Conservation (phyloP, 2,113 vertebrate species). For the Vidua chalybeata region DNA sequence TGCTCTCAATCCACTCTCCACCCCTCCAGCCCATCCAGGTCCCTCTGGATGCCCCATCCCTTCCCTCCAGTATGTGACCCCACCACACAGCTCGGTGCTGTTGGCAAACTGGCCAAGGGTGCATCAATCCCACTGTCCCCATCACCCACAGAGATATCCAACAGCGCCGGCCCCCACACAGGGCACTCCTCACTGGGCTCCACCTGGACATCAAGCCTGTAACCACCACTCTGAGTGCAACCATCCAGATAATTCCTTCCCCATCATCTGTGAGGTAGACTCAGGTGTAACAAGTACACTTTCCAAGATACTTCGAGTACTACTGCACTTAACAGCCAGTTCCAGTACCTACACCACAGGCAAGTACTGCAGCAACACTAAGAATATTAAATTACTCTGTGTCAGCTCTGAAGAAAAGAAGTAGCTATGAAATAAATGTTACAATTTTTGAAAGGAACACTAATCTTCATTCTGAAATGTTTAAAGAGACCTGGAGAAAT, state of each 20-base stretch:
- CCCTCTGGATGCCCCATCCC: background rate
- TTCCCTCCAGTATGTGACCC: background rate
- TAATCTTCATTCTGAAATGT: background rate
- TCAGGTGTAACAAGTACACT: background rate
- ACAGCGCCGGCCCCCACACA: accelerated
- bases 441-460: background rate
- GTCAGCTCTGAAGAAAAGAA: background rate
- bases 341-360: background rate
- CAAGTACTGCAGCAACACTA: background rate
- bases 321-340: background rate
- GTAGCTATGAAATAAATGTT: background rate
- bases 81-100: background rate
- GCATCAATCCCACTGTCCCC: background rate
- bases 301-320: background rate
- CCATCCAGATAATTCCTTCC: background rate
- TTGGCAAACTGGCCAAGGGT: background rate
- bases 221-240: background rate
- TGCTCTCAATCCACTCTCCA: background rate
- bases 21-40: background rate
- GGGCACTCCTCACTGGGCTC: background rate
- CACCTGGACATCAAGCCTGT: background rate
- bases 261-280: background rate
- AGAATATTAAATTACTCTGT: background rate
- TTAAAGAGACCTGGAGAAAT: background rate
- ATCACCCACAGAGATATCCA: background rate